These are phyloP conservation scores for Phasia obesa DNA, from an alignment of 2,888 invertebrate genomes.

Conservation along the genomic window DNA sequence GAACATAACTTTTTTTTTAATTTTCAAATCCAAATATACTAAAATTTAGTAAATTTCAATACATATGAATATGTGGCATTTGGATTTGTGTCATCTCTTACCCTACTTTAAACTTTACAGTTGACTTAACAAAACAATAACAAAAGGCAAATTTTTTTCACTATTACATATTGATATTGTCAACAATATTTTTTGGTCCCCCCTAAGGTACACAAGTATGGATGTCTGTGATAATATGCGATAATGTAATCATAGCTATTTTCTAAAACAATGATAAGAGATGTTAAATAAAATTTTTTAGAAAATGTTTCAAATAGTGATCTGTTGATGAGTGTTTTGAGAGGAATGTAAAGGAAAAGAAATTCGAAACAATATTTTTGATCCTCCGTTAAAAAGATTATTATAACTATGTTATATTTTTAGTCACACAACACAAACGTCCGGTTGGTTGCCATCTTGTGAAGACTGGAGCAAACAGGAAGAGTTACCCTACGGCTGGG, in stretches of 20 bases:
- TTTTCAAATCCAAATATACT: no score
- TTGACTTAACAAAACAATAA: no score
- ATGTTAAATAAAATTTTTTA: slow-evolving; percentile 2
- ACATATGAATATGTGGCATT: no score
- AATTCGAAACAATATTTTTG: neutral
- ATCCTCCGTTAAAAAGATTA: neutral
- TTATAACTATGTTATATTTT: slow-evolving; percentile 81
- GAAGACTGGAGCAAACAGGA: slow-evolving; percentile 89
- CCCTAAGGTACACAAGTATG: no score
- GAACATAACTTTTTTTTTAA: no score
- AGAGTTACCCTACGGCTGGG: slow-evolving; percentile 95
- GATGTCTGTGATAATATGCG: no score
- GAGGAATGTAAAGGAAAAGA: neutral
- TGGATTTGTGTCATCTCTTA: no score
- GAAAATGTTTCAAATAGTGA: neutral
- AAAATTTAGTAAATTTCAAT: no score
- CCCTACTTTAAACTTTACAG: no score
- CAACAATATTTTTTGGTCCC: no score
- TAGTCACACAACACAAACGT: slow-evolving; percentile 92
- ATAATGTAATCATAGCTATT: neutral
- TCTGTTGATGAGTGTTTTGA: slow-evolving; percentile 7
- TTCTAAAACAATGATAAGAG: neutral
- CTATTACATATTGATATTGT: no score
- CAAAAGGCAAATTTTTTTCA: no score
- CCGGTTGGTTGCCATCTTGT: slow-evolving; percentile 94